Conservation (phyloP, 2,113 vertebrate genomes). For the Phalacrocorax pelagicus region DNA sequence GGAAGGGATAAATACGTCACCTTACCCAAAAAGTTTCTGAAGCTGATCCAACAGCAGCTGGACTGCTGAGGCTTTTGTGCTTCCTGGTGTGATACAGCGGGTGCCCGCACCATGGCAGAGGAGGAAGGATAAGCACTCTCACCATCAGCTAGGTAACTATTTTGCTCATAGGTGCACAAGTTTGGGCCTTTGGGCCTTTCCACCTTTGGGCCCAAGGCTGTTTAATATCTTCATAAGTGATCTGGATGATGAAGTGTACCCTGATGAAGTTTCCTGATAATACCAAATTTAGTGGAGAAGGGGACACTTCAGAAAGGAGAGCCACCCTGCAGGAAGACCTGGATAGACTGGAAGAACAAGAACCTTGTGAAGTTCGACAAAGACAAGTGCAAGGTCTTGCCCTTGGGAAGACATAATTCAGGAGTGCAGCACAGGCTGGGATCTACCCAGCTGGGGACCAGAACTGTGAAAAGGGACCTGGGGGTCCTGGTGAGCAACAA, state of each 20-base stretch:
- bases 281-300: background rate
- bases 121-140: background rate
- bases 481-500: background rate
- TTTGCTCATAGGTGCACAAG: background rate
- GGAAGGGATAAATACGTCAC: background rate
- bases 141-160: background rate
- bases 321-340: background rate
- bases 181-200: background rate
- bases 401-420: background rate
- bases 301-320: background rate
- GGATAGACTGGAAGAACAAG: background rate
- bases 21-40: background rate
- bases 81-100: background rate
- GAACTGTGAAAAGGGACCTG: background rate
- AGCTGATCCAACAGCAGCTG: background rate
- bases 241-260: background rate
- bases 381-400: background rate
- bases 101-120: accelerated
- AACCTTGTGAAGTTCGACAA: background rate
- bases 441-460: background rate
- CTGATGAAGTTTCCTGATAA: background rate
- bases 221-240: background rate
- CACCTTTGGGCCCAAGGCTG: background rate
- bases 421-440: background rate
- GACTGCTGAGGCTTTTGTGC: background rate